These are phyloP conservation scores for Sciurus vulgaris DNA, from an alignment of 2,797 vertebrate genomes.

Conservation along the genomic window DNA sequence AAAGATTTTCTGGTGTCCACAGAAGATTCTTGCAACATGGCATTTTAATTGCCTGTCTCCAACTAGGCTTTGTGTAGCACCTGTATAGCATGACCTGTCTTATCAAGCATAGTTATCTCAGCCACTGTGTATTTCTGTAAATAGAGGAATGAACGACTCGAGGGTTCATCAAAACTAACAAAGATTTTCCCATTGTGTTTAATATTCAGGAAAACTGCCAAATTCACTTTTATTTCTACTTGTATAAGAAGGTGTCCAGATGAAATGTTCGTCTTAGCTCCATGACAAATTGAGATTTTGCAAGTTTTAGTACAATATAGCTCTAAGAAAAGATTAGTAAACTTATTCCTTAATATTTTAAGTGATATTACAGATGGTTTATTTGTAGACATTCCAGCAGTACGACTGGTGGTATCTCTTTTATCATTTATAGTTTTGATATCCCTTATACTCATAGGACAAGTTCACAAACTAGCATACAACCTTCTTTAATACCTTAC, in stretches of 20 bases:
- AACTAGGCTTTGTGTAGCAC: background rate
- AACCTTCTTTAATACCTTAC: constrained; percentile 30
- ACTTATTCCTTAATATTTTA: background rate
- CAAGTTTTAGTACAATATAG: background rate
- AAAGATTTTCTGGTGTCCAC: background rate
- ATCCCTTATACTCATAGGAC: constrained; percentile 5
- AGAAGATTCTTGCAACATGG: background rate
- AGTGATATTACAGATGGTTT: constrained; percentile 47
- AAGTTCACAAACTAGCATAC: constrained; percentile 10
- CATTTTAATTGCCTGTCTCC: background rate
- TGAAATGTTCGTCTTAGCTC: background rate
- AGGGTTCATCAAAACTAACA: background rate
- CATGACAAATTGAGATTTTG: background rate
- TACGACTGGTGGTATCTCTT: constrained; percentile 47
- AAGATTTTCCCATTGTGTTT: constrained; percentile 6
- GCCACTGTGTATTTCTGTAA: background rate
- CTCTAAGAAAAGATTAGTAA: background rate
- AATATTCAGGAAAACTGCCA: constrained; percentile 2
- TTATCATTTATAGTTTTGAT: constrained; percentile 49
- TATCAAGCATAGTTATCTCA: background rate
- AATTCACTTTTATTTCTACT: constrained; percentile 25
- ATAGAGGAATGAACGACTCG: background rate
- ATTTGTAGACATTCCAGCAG: constrained; percentile 58
- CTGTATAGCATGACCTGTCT: background rate
- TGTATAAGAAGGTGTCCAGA: background rate